Base-by-base conservation (phyloP, 2,888 invertebrate species). In the Beris chalybata region DNA sequence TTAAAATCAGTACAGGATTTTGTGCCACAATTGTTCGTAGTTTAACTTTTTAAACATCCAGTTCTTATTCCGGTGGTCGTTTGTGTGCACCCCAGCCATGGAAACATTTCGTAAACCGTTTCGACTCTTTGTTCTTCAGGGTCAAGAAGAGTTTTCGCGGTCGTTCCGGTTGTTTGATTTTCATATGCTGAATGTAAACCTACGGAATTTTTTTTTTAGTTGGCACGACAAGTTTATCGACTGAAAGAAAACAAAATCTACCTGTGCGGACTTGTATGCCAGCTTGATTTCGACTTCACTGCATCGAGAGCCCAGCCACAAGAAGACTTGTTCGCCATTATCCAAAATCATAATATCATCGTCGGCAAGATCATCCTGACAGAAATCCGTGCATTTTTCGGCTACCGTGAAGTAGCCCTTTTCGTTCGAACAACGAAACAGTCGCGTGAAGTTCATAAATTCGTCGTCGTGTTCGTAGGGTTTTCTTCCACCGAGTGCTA, bases 341-440 rank as follows among this genome's bases (percentile, higher is more conserved):
- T 99, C 99, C 72, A 99, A 84, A 72, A 99, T 95, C 99, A 99
- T 99, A 45, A 99, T 97, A 81, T 99, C 99, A 79, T 99, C 98
- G 82, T 99, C 98, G 1, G 97, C 97, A 73, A 99, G 84, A 82
- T 99, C 99, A 79, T 99, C 99, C 91, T 96, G 80, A 58, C 83
- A 82, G 73, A 78, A 78, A 69, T 79, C 80, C 0, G 80, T 74
- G 82, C 98, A 99, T 79, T 99, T 99, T 81, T 99, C 99, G 0
- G 97, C 97, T 48, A 99, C 97, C 0, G 94, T 93, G 81, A 99
- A 99, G 82, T 97, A 99, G 5, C 99, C 99, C 78, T 97, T 97
- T 78, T 99, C 99, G 80, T 99, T 99, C 54, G 98, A 99, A 81
- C 99, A 99, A 64, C 99, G 87, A 83, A 99, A 99, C 47, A 99